Evolutionary conservation across 1,140 invertebrate species (phyloP), one percentile per base, ranked within the genome.

Genomic region (Cepaea nemoralis): DNA sequence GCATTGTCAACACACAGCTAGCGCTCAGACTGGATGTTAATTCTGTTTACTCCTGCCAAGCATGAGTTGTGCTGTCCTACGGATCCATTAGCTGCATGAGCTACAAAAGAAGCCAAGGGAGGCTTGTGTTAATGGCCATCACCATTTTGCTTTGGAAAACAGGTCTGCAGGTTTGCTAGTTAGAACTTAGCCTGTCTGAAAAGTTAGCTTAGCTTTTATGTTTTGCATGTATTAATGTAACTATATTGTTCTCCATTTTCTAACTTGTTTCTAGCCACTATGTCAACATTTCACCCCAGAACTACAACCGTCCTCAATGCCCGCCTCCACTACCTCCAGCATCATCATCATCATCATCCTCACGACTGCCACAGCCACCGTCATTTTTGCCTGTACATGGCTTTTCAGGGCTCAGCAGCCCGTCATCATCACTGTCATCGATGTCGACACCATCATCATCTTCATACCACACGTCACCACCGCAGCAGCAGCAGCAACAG

Each of bases 371-470:
- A 59, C 50, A 77, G 27, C 75, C 75, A 35, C 75, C 75, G 24
- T 45, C 48, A 22, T 77, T n/a, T 66, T 35, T 77, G 31, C 75
- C 75, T 33, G 45, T 77, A 55, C 75, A 77, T 66, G 75, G 75
- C 55, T 37, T 66, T 24, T 3, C 33, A n/a, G 75, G 5, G 31
- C 55, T 45, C 39, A 2, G 2, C 5, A 48, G 71, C 71, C 42
- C 71, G 2, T 48, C 71, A 27, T 48, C 39, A 33, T 45, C 71
- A 31, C 42, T 48, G 75, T 77, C 75, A 77, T 59, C 59, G 5
- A 63, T 55, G 22, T 76, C 42, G 16, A 59, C 22, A 5, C 22
- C 55, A 59, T 31, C 59, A 63, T 63, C 59, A 63, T 50, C 59
- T 31, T 63, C 59, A 63, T 63, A n/a, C 27, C 12, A 31, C 59